A percentile compares a stretch with the other conserved stretches of the same genome.
Evolutionary conservation across 2,113 vertebrate species (phyloP).

Genomic region (Vidua macroura): DNA sequence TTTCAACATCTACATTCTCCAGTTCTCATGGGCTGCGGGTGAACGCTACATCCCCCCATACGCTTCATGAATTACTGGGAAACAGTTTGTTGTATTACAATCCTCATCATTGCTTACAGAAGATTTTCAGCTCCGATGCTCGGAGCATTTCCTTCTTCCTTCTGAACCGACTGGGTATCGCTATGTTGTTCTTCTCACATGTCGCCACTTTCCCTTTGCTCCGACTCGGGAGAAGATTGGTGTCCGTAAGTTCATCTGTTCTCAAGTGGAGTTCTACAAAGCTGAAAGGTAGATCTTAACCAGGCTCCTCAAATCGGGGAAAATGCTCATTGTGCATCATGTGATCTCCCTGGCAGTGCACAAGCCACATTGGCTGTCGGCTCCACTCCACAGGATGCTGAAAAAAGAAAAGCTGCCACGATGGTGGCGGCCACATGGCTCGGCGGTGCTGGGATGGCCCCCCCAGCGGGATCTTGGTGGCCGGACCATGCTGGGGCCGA

Average conservation of each 20-base stretch:
- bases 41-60: neutral
- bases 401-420: neutral
- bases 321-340: neutral
- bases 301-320: neutral
- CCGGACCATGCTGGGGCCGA: accelerated
- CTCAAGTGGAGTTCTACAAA: neutral
- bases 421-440: neutral
- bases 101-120: neutral
- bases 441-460: neutral
- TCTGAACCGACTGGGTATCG: accelerated
- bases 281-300: neutral
- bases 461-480: neutral
- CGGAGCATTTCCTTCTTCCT: neutral
- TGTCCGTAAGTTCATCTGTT: neutral
- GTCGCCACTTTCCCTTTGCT: neutral
- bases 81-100: neutral
- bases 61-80: neutral
- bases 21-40: neutral
- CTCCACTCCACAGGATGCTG: accelerated
- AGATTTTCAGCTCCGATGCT: neutral
- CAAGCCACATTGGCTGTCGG: accelerated
- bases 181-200: neutral
- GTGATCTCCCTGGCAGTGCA: neutral
- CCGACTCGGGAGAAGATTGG: neutral
- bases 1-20: neutral